Evolutionary conservation across 2,888 invertebrate genomes (phyloP).

Genomic region (Rotaria macrura): DNA sequence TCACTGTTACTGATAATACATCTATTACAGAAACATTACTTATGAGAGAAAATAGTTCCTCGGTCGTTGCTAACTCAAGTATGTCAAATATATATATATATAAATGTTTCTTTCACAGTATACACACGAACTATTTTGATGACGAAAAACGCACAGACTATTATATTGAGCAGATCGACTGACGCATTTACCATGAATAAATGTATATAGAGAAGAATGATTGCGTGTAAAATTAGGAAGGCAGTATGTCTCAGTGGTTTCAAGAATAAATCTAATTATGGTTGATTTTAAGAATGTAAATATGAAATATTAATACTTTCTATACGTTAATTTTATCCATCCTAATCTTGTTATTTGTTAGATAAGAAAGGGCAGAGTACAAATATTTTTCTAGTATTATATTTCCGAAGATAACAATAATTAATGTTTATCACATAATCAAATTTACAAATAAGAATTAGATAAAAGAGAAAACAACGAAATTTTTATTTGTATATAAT

Average conservation of each 20-base stretch:
- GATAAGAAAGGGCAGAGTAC: too few relatives aligned
- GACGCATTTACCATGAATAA: background rate
- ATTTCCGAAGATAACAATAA: background rate
- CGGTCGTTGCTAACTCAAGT: background rate
- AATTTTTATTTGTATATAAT: too few relatives aligned
- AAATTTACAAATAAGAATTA: background rate
- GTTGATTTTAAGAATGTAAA: background rate
- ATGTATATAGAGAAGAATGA: background rate
- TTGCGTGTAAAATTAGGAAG: background rate
- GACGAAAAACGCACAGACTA: too few relatives aligned
- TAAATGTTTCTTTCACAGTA: too few relatives aligned
- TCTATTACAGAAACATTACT: background rate
- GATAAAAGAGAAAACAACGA: too few relatives aligned
- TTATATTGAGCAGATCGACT: background rate
- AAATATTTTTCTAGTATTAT: background rate
- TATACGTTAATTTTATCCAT: too few relatives aligned
- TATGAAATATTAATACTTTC: background rate
- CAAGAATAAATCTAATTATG: background rate
- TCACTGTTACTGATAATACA: constrained; percentile 8
- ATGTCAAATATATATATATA: background rate
- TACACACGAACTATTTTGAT: too few relatives aligned
- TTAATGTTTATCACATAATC: background rate
- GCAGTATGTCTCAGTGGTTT: background rate
- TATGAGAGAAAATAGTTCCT: background rate
- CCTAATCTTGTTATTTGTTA: too few relatives aligned